phyloP scores from a whole-genome alignment of 1,140 invertebrate genomes.

The Grapholita molesta region DNA sequence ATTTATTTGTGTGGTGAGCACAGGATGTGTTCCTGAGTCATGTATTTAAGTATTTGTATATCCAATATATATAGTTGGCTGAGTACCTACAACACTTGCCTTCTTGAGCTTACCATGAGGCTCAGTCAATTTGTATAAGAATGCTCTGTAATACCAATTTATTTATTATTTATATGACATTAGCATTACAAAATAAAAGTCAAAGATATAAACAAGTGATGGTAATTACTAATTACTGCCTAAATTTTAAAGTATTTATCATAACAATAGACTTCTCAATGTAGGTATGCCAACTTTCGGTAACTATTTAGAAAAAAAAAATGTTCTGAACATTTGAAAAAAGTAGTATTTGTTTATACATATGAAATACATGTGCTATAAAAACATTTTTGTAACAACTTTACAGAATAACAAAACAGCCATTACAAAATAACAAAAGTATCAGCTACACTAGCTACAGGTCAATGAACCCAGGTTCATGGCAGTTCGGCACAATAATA shows the following conservation, averaged over 20 bases:
- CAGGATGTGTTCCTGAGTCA: too few species aligned
- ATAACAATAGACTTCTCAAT: not conserved
- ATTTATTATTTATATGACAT: too few species aligned
- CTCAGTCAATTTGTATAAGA: too few species aligned
- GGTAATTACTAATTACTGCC: not conserved
- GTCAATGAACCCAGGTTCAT: not conserved
- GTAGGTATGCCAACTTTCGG: not conserved
- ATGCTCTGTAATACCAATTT: too few species aligned
- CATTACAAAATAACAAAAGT: constrained; percentile 2
- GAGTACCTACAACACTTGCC: too few species aligned
- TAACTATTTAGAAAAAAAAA: not conserved
- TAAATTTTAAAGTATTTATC: not conserved
- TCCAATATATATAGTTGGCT: too few species aligned
- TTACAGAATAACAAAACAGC: not conserved
- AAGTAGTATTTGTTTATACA: too few species aligned
- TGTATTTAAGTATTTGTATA: too few species aligned
- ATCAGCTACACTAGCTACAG: not conserved
- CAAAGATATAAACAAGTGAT: not conserved
- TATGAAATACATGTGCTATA: too few species aligned
- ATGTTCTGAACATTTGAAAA: not conserved
- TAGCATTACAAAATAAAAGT: not conserved
- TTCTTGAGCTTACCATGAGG: too few species aligned
- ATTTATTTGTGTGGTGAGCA: too few species aligned
- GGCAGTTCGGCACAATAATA: not conserved
- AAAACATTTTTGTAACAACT: not conserved